phyloP scores from a whole-genome alignment of 1,140 invertebrate species.

The Cryptotermes secundus region DNA sequence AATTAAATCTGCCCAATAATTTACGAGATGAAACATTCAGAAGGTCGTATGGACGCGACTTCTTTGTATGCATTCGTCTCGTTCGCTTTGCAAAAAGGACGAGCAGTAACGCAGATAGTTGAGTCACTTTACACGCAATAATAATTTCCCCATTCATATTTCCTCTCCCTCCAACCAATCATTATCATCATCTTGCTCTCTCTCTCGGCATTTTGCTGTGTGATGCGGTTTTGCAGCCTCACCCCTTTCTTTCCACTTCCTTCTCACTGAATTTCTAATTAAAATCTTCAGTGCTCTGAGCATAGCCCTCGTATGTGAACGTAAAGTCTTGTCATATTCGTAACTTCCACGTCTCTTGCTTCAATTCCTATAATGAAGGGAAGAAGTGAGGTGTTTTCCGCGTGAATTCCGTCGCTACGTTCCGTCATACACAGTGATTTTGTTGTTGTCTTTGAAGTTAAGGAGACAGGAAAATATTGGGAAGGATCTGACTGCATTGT shows the following conservation, averaged over 20 bases:
- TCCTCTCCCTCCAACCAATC: neutral
- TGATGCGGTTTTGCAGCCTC: neutral
- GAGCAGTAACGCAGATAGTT: neutral
- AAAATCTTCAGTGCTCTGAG: neutral
- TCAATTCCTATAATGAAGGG: neutral
- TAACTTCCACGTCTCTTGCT: neutral
- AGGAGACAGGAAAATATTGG: neutral
- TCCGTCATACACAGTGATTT: neutral
- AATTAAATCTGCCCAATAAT: too few species aligned
- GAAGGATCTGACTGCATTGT: neutral
- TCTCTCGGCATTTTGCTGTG: neutral
- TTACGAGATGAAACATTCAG: too few species aligned
- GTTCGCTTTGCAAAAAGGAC: too few species aligned
- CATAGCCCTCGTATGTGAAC: neutral
- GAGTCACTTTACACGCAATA: neutral
- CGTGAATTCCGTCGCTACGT: neutral
- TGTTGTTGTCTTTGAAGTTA: conserved; percentile 16
- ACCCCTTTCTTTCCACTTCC: neutral
- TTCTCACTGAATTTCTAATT: neutral
- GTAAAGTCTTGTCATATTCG: too few species aligned
- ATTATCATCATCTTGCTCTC: neutral
- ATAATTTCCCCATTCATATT: neutral
- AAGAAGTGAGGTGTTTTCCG: neutral
- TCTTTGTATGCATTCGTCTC: too few species aligned
- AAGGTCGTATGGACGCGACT: too few species aligned